These are phyloP conservation scores for Dryococelus australis DNA, from an alignment of 2,888 invertebrate species.

Conservation along the genomic window DNA sequence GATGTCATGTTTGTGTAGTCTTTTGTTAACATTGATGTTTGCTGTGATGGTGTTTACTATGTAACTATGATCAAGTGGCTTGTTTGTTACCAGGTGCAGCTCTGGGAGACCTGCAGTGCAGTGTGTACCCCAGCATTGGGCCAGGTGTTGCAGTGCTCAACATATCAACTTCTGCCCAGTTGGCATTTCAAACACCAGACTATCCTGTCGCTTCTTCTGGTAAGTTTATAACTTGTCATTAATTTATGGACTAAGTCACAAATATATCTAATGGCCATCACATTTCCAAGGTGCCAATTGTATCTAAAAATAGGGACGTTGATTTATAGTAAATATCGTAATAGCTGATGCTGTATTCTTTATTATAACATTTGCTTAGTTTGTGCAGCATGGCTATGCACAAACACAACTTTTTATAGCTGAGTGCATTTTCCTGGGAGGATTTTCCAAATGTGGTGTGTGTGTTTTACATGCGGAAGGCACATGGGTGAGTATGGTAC, in stretches of 20 bases:
- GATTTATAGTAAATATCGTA: no score
- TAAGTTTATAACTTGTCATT: background rate
- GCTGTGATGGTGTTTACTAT: background rate
- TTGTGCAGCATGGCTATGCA: no score
- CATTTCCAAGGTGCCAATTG: no score
- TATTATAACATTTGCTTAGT: no score
- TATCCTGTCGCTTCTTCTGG: background rate
- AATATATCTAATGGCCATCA: background rate
- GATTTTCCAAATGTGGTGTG: no score
- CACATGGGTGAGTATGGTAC: no score
- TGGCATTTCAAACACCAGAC: conserved; percentile 69
- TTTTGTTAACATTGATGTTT: background rate
- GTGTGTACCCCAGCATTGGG: conserved; percentile 78
- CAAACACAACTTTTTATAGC: no score
- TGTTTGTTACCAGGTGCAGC: conserved; percentile 66
- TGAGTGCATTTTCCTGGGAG: no score
- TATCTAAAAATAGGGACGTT: no score
- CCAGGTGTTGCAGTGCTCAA: conserved; percentile 76
- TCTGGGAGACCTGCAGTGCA: conserved; percentile 84
- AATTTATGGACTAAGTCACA: background rate
- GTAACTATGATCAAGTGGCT: conserved; percentile 26
- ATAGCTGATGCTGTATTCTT: no score
- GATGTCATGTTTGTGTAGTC: no score
- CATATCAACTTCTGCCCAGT: conserved; percentile 87
- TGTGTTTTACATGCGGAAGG: no score